Percentiles rank a stretch among this genome's conserved stretches.
Conservation (phyloP, 1,140 invertebrate genomes). For the Temnothorax curvispinosus region DNA sequence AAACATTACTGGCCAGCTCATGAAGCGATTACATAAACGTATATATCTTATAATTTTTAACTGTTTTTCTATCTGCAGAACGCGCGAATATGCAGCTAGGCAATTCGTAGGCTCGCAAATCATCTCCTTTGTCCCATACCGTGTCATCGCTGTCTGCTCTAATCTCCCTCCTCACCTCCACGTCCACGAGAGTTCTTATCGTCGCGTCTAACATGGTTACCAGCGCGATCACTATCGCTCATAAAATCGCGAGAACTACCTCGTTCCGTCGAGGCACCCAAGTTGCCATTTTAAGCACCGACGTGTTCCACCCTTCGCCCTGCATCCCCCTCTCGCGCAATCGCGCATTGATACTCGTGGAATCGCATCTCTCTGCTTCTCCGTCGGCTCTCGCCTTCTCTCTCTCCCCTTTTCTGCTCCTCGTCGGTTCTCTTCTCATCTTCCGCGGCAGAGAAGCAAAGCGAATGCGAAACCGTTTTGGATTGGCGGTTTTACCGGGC, state of each 20-base stretch:
- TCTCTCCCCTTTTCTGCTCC: not conserved
- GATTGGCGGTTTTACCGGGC: slow-evolving; percentile 54
- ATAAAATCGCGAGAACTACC: slow-evolving; percentile 32
- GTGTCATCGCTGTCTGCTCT: not conserved
- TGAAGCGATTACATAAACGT: not conserved
- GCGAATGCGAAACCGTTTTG: not conserved
- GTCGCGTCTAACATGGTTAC: slow-evolving; percentile 44
- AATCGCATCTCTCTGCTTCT: slow-evolving; percentile 19
- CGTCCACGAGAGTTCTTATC: slow-evolving; percentile 9
- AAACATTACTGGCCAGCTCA: not conserved
- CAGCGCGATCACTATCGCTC: slow-evolving; percentile 36
- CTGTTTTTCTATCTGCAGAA: not conserved
- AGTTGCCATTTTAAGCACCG: slow-evolving; percentile 68
- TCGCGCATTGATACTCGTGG: slow-evolving; percentile 25
- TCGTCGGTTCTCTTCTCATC: not conserved
- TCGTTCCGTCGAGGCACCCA: slow-evolving; percentile 2
- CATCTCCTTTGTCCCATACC: not conserved
- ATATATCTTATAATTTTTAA: not conserved
- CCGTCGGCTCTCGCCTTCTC: not conserved
- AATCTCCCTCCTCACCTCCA: not conserved
- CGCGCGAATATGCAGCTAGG: not conserved
- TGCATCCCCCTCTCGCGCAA: slow-evolving; percentile 1
- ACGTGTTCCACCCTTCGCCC: slow-evolving; percentile 28
- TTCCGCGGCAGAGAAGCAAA: not conserved
- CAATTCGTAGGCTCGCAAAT: not conserved